These are phyloP conservation scores for Drosophila putrida DNA, from an alignment of 2,888 invertebrate species.

Conservation along the genomic window DNA sequence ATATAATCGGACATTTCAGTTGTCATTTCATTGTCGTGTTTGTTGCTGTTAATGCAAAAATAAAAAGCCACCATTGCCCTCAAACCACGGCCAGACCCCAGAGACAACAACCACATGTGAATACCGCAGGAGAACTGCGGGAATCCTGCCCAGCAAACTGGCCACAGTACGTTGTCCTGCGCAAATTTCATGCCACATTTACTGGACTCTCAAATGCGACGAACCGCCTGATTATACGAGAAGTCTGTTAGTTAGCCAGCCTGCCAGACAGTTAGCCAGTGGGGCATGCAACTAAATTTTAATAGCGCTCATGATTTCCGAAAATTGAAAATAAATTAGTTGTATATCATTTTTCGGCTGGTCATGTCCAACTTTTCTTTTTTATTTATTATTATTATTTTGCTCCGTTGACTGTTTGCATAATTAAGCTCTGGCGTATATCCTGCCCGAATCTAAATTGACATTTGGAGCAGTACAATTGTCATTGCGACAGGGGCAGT, in stretches of 20 bases:
- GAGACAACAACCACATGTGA: slow-evolving; percentile 53
- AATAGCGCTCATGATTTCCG: slow-evolving; percentile 78
- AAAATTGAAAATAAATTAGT: slow-evolving; percentile 80
- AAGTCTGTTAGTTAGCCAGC: slow-evolving; percentile 39
- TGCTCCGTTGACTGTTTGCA: slow-evolving; percentile 55
- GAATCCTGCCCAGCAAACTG: slow-evolving; percentile 46
- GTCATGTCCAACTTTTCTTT: slow-evolving; percentile 8
- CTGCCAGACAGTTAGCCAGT: slow-evolving; percentile 27
- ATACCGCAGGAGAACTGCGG: slow-evolving; percentile 46
- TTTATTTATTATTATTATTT: neutral
- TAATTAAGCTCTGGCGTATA: slow-evolving; percentile 70
- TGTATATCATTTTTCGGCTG: slow-evolving; percentile 73
- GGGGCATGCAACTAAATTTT: slow-evolving; percentile 65
- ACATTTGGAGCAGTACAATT: slow-evolving; percentile 60
- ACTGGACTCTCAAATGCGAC: slow-evolving; percentile 34
- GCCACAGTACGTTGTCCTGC: slow-evolving; percentile 52
- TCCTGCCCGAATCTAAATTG: slow-evolving; percentile 74
- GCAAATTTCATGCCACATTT: slow-evolving; percentile 66
- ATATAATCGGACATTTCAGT: slow-evolving; percentile 85
- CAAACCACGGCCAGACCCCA: slow-evolving; percentile 18
- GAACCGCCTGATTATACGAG: slow-evolving; percentile 48
- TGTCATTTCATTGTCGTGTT: slow-evolving; percentile 84
- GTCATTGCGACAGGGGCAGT: slow-evolving; percentile 15
- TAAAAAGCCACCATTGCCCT: slow-evolving; percentile 68
- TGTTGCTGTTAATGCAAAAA: slow-evolving; percentile 81